phyloP scores from a whole-genome alignment of 2,113 vertebrate species.

The Paraplagusia blochii region DNA sequence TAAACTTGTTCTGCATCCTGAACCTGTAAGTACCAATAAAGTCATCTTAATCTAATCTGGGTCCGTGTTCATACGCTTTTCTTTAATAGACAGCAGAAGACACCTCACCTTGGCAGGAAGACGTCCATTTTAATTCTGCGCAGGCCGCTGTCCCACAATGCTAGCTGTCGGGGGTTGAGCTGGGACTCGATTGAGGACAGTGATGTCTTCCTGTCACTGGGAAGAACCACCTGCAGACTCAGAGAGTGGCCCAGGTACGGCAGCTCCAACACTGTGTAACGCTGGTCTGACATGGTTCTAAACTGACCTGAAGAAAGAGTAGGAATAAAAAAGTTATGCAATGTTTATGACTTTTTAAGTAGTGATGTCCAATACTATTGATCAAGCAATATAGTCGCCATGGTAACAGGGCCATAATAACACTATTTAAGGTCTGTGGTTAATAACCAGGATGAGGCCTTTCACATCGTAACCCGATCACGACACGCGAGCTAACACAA shows the following conservation, averaged over 20 bases:
- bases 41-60: not conserved
- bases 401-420: too few species aligned
- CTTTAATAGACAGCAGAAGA: too few species aligned
- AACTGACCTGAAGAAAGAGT: constrained; percentile 78
- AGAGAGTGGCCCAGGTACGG: constrained; percentile 78
- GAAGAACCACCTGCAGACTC: constrained; percentile 83
- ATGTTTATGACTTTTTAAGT: not conserved
- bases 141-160: constrained; percentile 78
- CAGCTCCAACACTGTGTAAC: constrained; percentile 80
- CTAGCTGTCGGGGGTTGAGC: constrained; percentile 77
- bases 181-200: constrained; percentile 78
- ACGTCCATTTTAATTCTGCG: constrained; percentile 84
- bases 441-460: too few species aligned
- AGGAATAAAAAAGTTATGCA: not conserved
- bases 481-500: too few species aligned
- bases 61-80: not conserved
- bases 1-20: constrained; percentile 83
- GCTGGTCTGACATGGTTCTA: constrained; percentile 70
- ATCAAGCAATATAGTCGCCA: too few species aligned
- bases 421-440: too few species aligned
- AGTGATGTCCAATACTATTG: not conserved
- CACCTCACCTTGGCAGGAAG: constrained; percentile 84
- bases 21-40: constrained; percentile 74
- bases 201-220: constrained; percentile 74
- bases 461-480: too few species aligned